A percentile compares a stretch with the other conserved stretches of the same genome.
These are phyloP conservation scores for Synergus japonicus DNA, from an alignment of 2,888 invertebrate genomes.

Conservation along the genomic window DNA sequence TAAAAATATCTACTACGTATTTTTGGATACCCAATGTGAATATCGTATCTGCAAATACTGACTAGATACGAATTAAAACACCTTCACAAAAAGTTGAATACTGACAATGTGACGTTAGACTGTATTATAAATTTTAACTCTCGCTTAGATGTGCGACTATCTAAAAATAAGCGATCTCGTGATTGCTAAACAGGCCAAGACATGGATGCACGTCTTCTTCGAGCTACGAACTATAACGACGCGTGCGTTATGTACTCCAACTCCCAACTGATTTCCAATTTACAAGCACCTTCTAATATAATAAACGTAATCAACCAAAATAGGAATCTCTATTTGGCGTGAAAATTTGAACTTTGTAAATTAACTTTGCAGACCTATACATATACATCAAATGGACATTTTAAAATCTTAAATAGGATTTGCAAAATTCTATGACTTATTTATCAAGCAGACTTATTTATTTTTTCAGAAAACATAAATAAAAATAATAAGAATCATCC, in stretches of 20 bases:
- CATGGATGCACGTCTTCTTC: slow-evolving; percentile 39
- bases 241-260: background rate
- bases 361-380: background rate
- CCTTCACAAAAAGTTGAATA: background rate
- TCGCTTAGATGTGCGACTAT: slow-evolving; percentile 20
- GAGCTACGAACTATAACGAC: slow-evolving; percentile 19
- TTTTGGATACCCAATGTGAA: background rate
- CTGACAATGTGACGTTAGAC: slow-evolving; percentile 1
- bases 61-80: background rate
- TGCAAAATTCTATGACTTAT: too few relatives aligned
- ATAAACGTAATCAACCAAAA: background rate
- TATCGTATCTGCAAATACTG: background rate
- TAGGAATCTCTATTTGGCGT: background rate
- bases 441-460: too few relatives aligned
- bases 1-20: background rate
- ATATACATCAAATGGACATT: too few relatives aligned
- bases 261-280: background rate
- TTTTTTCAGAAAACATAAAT: background rate
- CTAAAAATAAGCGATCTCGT: slow-evolving; percentile 52
- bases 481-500: background rate
- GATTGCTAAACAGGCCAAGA: slow-evolving; percentile 52
- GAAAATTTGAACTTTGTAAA: background rate
- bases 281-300: background rate
- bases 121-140: slow-evolving; percentile 12
- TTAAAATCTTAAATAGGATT: too few relatives aligned